Evolutionary conservation across 1,140 invertebrate genomes (phyloP), one percentile per base, ranked within the genome.

Genomic region (Euwallacea fornicatus): DNA sequence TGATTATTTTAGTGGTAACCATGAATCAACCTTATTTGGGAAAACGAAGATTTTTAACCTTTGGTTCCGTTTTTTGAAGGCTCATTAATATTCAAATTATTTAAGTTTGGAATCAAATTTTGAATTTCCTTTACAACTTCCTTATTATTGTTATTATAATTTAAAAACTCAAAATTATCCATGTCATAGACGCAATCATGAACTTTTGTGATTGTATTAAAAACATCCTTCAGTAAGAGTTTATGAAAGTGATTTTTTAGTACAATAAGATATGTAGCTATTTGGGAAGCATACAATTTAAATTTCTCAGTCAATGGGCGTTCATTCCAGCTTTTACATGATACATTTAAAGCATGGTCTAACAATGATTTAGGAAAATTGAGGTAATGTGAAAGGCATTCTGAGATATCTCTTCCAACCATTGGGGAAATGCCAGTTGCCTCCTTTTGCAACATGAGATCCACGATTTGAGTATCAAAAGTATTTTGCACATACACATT

Each of bases 391-490:
- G 54, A 50, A 43, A 75, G 15, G 58, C 70, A 73, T 42, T 75
- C 71, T 11, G 71, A 73, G 7, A 75, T 11, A 46, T 63, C 44
- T 43, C 47, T 59, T 73, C 54, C 68, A 42, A 55, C 10, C 16
- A 41, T 13, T 13, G 61, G 66, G 7, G 56, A 42, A 6, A 8
- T 62, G 21, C 61, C 43, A 11, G 46, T 63, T 64, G 63, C 43
- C 10, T 61, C 70, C 60, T 75, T 75, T 47, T 73, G 61, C n/a
- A 75, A 54, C 0, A 72, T 58, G 56, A 75, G 66, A 58, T 75
- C 74, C 2, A 73, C 74, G 10, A 73, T 60, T 64, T 75, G 74
- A n/a, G 71, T 72, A 42, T 75, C 74, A 44, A 75, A 75, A 42
- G 63, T 67, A 47, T 75, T 73, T 58, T 73, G 61, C n/a, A 71